Base-by-base conservation (phyloP, 2,113 vertebrate species). In the Eudyptes chrysolophus region DNA sequence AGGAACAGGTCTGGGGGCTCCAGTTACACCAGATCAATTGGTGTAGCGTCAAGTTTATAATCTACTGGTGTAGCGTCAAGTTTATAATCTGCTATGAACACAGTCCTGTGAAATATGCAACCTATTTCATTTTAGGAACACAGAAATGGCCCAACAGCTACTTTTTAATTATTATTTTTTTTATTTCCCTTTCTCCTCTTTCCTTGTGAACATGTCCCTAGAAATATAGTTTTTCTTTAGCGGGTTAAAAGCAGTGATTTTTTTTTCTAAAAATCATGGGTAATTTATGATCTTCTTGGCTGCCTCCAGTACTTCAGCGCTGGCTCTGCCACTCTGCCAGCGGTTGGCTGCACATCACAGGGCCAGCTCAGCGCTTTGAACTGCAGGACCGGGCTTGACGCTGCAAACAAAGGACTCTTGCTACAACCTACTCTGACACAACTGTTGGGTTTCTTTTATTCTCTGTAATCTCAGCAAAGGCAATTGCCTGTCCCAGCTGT, bases 401-500 rank as follows among this genome's bases (percentile, higher is more conserved):
- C 26, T 38, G 36, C 32, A 42, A 74, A 88, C 62, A 92, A 81
- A 85, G 38, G 57, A 38, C 48, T 55, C 40, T 36, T 22, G 7
- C 65, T 40, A 58, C 36, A 9, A 42, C 42, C 29, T 69, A 42
- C 48, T 20, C 66, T 57, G 66, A 72, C 54, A 87, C 42, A 65
- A 34, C 30, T 1, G 0, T 4, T 81, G 5, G 15, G 25, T 77
- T 88, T 69, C 44, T 78, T 80, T 95, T 48, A 51, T 66, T 89
- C 55, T 69, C 27, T 66, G 49, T 66, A 61, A 52, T 80, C 71
- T 86, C 83, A 55, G 76, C 1, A 5, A 87, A 80, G 51, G 66
- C 85, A 90, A 94, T 86, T 97, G 86, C 83, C 79, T 90, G 55
- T 77, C 44, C n/a, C 68, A 84, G 85, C 88, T 95, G 90, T 84